Conservation (phyloP, 2,888 invertebrate species). For the Alcis repandata region DNA sequence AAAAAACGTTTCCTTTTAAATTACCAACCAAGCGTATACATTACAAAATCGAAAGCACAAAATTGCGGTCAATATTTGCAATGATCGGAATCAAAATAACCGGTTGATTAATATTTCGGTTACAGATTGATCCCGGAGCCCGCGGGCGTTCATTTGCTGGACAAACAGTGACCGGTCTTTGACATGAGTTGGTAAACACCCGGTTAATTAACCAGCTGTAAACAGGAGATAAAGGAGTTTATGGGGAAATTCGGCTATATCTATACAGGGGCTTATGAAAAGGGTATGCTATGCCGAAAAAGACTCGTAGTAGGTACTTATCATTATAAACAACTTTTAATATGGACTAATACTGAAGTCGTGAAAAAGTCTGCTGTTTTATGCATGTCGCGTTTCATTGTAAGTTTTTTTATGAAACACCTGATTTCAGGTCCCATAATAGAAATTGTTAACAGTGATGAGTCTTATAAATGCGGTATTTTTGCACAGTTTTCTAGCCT, state of each 20-base stretch:
- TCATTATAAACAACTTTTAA: too few relatives aligned
- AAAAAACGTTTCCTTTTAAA: not conserved
- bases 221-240: constrained; percentile 17
- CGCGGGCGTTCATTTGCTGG: constrained; percentile 32
- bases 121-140: constrained; percentile 29
- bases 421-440: too few relatives aligned
- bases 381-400: too few relatives aligned
- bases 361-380: too few relatives aligned
- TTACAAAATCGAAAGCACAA: constrained; percentile 9
- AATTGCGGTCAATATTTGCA: constrained; percentile 37
- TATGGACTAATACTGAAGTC: too few relatives aligned
- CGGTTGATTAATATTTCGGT: constrained; percentile 32
- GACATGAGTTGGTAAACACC: constrained; percentile 40
- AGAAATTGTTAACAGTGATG: too few relatives aligned
- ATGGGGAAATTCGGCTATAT: not conserved
- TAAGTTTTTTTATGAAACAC: too few relatives aligned
- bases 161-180: constrained; percentile 48
- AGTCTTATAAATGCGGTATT: too few relatives aligned
- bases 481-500: too few relatives aligned
- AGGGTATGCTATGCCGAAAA: too few relatives aligned
- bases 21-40: not conserved
- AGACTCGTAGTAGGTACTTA: too few relatives aligned
- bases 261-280: too few relatives aligned
- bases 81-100: constrained; percentile 33
- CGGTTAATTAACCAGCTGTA: constrained; percentile 28